Evolutionary conservation across 2,113 vertebrate species (phyloP), one percentile per base, ranked within the genome.

Genomic region (Cavia aperea): DNA sequence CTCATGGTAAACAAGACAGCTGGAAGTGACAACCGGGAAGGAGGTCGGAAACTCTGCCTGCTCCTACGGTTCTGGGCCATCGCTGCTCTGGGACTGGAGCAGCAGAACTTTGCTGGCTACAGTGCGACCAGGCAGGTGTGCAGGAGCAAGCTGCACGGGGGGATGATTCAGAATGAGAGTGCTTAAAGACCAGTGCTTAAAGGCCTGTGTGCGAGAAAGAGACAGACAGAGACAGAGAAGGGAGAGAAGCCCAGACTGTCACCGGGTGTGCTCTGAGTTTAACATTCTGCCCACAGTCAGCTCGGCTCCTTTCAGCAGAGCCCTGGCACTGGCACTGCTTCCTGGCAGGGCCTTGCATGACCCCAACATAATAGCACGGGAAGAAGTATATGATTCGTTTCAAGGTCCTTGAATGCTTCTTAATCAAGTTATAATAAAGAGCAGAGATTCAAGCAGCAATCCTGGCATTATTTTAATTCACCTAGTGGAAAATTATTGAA

Each of bases 401-500:
- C 93, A 94, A 95, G 95, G 94, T 91, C 89, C 91, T 79, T 84
- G 94, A 96, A 93, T 93, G 91, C 63, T 68, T 97, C 94, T 91
- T 97, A 97, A 96, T 95, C 96, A 93, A 97, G 95, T 95, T 94
- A 96, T 18, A 94, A 95, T 84, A 77, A 63, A 39, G 87, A 87
- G 60, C 58, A 86, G 68, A 66, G 78, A 43, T 39, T 89, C 15
- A 93, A 96, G 94, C 4, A 1, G 75, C 94, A 88, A 79, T 51
- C 62, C 86, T 91, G 96, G 92, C 89, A 63, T 95, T 96, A 96
- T 94, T 97, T 96, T 94, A 96, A 96, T 95, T 97, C 95, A 97
- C 92, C 97, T 95, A 94, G 95, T 96, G 94, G 97, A 97, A 97
- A 97, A 97, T 97, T 84, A 96, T 89, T 96, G 96, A 96, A 96